These are phyloP conservation scores for Chaetops frenatus DNA, from an alignment of 2,113 vertebrate species.

Conservation along the genomic window DNA sequence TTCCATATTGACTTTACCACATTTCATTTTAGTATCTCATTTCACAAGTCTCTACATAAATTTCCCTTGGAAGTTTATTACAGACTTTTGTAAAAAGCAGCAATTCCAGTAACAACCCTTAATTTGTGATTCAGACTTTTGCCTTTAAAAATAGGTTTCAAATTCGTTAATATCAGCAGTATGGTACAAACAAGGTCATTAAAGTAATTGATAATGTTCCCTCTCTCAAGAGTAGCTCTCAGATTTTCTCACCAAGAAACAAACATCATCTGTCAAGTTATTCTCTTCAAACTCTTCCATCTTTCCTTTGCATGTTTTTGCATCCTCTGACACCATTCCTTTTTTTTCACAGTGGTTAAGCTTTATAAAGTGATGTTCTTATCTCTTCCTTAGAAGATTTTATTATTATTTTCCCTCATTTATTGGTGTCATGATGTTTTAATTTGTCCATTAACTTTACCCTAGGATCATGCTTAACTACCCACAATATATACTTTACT, in stretches of 20 bases:
- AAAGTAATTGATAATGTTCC: neutral
- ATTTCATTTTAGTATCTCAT: neutral
- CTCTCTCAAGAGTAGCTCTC: neutral
- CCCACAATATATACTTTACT: neutral
- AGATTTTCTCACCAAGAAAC: neutral
- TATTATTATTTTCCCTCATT: neutral
- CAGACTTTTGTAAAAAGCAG: neutral
- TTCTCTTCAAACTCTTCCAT: neutral
- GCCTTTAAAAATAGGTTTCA: constrained; percentile 16
- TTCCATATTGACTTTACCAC: neutral
- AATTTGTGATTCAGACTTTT: constrained; percentile 17
- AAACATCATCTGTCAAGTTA: neutral
- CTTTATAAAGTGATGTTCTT: neutral
- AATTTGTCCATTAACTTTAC: neutral
- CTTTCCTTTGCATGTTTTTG: neutral
- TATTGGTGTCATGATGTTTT: neutral
- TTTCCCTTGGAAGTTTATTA: neutral
- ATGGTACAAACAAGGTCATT: neutral
- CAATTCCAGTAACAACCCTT: constrained; percentile 18
- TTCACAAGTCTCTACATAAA: neutral
- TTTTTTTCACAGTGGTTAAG: neutral
- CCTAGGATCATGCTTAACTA: neutral
- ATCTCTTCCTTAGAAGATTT: neutral
- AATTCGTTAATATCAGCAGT: neutral
- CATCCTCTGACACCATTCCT: neutral